Percentiles rank a stretch among this genome's conserved stretches.
Conservation (phyloP, 2,888 invertebrate species). For the Stenchaetothrips biformis region DNA sequence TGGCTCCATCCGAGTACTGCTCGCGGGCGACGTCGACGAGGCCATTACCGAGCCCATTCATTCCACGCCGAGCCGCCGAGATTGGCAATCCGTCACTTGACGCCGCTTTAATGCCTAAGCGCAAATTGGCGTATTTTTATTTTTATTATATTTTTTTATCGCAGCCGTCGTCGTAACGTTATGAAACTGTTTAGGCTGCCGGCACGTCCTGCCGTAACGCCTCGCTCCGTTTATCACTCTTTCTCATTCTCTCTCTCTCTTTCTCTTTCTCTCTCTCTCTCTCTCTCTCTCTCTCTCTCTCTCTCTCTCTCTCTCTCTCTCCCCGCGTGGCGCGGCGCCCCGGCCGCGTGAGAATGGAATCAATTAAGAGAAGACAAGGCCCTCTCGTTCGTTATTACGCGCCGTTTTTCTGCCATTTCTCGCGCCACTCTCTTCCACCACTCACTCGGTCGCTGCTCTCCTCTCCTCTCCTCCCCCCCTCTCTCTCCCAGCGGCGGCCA, state of each 20-base stretch:
- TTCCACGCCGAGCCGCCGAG: not conserved
- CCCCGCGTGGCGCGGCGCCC: not conserved
- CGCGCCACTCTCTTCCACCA: too few relatives aligned
- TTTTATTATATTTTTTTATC: not conserved
- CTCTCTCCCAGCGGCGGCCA: not conserved
- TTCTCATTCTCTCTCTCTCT: not conserved
- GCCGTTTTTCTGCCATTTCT: too few relatives aligned
- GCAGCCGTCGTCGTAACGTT: not conserved
- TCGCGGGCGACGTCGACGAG: too few relatives aligned
- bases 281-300: not conserved
- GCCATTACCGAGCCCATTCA: too few relatives aligned
- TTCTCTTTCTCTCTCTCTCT: not conserved
- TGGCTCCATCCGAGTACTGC: too few relatives aligned
- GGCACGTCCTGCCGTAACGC: not conserved
- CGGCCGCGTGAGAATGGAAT: conserved; percentile 3
- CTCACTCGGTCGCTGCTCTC: not conserved
- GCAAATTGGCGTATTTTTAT: too few relatives aligned
- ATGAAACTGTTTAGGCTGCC: conserved; percentile 5
- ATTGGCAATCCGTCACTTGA: not conserved
- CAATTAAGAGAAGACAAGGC: not conserved
- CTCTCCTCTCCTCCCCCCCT: not conserved
- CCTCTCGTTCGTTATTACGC: too few relatives aligned
- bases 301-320: not conserved
- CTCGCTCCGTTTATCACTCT: not conserved
- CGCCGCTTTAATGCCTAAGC: not conserved